phyloP scores from a whole-genome alignment of 2,888 invertebrate species.

The Drosophila mimica region DNA sequence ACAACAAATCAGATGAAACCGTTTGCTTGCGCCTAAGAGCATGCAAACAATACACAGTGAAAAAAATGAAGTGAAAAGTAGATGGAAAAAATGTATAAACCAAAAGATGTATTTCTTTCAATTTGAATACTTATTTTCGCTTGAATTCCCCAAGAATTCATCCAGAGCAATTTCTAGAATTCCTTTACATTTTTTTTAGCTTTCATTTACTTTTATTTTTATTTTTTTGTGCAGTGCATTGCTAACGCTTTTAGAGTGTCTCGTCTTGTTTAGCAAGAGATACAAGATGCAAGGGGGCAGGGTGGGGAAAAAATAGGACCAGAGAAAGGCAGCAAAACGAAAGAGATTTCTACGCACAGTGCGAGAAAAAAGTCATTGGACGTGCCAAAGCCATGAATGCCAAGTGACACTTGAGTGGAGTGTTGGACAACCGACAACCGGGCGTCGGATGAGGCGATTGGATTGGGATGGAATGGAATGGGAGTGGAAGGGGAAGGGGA shows the following conservation, averaged over 20 bases:
- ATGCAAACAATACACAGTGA: constrained; percentile 45
- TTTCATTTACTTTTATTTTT: background rate
- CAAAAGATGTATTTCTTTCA: background rate
- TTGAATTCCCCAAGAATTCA: constrained; percentile 20
- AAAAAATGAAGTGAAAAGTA: background rate
- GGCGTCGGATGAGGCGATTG: background rate
- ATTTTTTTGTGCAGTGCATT: constrained; percentile 39
- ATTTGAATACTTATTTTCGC: constrained; percentile 9
- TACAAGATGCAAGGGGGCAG: constrained; percentile 12
- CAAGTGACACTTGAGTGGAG: constrained; percentile 67
- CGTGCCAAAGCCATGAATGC: constrained; percentile 64
- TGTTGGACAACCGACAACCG: constrained; percentile 45
- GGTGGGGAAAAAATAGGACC: background rate
- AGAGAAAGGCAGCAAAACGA: constrained; percentile 20
- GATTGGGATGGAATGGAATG: background rate
- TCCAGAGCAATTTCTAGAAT: constrained; percentile 1
- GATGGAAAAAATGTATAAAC: background rate
- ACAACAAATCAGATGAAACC: constrained; percentile 56
- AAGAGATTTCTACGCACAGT: constrained; percentile 54
- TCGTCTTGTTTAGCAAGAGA: constrained; percentile 46
- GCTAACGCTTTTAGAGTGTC: constrained; percentile 48
- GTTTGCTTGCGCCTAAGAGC: constrained; percentile 58
- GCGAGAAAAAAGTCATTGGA: constrained; percentile 62
- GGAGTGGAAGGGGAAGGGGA: too few relatives aligned
- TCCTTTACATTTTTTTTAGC: background rate